Conservation (phyloP, 1,140 invertebrate species). For the Drosophila oshimai region DNA sequence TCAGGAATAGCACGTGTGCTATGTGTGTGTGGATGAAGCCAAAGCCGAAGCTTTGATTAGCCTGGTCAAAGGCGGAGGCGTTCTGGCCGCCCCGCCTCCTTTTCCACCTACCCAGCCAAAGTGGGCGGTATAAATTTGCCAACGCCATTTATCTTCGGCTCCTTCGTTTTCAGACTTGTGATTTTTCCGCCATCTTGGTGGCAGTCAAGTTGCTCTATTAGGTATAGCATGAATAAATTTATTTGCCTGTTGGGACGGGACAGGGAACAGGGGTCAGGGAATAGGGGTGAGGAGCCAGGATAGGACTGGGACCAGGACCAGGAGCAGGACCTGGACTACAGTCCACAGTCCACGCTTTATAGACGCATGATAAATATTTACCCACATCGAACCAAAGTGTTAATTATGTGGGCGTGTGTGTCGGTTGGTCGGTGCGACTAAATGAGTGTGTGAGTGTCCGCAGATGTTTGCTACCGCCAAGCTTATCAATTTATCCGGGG, state of each 20-base stretch:
- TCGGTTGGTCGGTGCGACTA: not conserved
- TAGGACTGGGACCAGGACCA: no score
- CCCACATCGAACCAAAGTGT: conserved; percentile 64
- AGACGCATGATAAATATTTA: conserved; percentile 73
- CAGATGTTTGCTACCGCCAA: conserved; percentile 51
- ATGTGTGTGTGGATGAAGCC: not conserved
- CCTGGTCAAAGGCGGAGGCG: conserved; percentile 12
- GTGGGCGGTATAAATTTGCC: conserved; percentile 1
- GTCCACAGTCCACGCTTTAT: conserved; percentile 20
- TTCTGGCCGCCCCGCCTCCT: not conserved
- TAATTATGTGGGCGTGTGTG: conserved; percentile 59
- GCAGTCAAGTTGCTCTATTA: conserved; percentile 56
- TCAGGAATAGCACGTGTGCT: not conserved
- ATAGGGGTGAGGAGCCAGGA: no score
- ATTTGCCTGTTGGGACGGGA: conserved; percentile 26
- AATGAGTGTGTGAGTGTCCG: conserved; percentile 5
- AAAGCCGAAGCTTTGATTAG: conserved; percentile 21
- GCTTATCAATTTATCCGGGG: conserved; percentile 60
- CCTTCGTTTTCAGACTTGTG: no score
- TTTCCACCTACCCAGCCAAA: not conserved
- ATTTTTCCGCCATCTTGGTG: not conserved
- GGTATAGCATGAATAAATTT: conserved; percentile 65
- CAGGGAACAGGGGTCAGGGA: not conserved
- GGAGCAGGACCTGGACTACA: no score
- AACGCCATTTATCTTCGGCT: not conserved